These are phyloP conservation scores for Oconnorella tubifera DNA, from an alignment of 2,888 invertebrate species.

Conservation along the genomic window DNA sequence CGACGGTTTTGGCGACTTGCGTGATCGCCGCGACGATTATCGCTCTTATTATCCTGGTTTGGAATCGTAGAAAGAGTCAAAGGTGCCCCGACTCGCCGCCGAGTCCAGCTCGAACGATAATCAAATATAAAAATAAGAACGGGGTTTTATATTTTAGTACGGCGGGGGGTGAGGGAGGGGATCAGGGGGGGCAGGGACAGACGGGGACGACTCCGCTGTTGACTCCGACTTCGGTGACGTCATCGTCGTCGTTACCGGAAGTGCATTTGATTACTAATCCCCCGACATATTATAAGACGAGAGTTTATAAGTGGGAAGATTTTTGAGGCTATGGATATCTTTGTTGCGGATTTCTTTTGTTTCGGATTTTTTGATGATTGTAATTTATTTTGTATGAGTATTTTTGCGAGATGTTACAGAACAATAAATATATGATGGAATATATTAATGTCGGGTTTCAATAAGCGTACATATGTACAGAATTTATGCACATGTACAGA, in stretches of 20 bases:
- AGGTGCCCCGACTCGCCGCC: neutral
- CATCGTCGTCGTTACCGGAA: neutral
- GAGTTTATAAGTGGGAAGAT: constrained; percentile 5
- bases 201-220: neutral
- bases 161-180: neutral
- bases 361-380: too few relatives aligned
- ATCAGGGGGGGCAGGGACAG: neutral
- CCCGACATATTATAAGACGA: neutral
- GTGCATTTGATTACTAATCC: neutral
- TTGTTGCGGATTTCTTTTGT: too few relatives aligned
- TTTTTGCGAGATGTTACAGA: too few relatives aligned
- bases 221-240: neutral
- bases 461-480: too few relatives aligned
- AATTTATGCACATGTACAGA: too few relatives aligned
- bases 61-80: constrained; percentile 3
- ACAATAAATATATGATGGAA: too few relatives aligned
- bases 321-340: too few relatives aligned
- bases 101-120: constrained; percentile 13
- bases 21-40: constrained; percentile 20
- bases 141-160: constrained; percentile 29
- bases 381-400: too few relatives aligned
- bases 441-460: too few relatives aligned
- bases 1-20: constrained; percentile 11
- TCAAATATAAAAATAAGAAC: constrained; percentile 24
- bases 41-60: neutral